phyloP scores from a whole-genome alignment of 2,888 invertebrate species.

The Quadriops clusia region DNA sequence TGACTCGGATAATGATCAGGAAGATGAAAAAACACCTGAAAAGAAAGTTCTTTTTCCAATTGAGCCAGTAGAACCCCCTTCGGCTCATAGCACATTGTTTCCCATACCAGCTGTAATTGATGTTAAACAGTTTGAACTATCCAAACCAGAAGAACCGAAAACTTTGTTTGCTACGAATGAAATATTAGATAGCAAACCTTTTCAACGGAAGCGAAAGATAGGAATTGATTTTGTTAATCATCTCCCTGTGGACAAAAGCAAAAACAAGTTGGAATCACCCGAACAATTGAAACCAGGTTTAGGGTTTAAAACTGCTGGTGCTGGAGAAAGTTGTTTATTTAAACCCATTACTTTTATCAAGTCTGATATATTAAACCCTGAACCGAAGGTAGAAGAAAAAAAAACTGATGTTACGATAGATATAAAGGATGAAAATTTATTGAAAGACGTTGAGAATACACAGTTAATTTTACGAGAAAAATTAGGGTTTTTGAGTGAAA shows the following conservation, averaged over 20 bases:
- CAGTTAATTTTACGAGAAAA: conserved; percentile 43
- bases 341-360: conserved; percentile 30
- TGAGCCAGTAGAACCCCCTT: not conserved
- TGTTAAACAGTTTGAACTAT: conserved; percentile 26
- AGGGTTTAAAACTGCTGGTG: conserved; percentile 35
- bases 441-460: conserved; percentile 32
- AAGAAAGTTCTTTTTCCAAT: conserved; percentile 13
- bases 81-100: conserved; percentile 34
- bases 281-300: conserved; percentile 27
- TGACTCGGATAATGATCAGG: conserved; percentile 39
- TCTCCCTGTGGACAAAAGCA: conserved; percentile 18
- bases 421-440: conserved; percentile 11
- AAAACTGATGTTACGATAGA: conserved; percentile 10
- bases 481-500: conserved; percentile 45
- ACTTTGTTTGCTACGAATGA: conserved; percentile 12
- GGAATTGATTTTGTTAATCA: conserved; percentile 38
- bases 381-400: conserved; percentile 1
- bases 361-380: conserved; percentile 21
- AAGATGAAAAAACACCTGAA: conserved; percentile 18
- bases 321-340: too few species aligned
- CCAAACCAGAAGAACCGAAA: conserved; percentile 4
- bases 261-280: conserved; percentile 8
- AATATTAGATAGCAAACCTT: conserved; percentile 36
- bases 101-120: conserved; percentile 36
- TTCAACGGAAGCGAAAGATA: conserved; percentile 43